Conservation (phyloP, 2,888 invertebrate species). For the Euproctis similis region DNA sequence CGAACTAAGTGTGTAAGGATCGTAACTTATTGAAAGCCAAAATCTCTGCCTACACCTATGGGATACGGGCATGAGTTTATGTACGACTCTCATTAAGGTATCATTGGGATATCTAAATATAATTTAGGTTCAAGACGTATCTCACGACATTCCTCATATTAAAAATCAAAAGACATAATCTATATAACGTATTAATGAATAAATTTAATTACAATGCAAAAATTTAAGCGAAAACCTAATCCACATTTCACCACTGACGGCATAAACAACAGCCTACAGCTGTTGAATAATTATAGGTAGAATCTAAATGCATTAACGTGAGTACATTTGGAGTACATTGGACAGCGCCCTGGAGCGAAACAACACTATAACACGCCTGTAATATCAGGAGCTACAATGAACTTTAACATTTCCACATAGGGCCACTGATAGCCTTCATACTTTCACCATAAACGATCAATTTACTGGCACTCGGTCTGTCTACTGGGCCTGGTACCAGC, state of each 20-base stretch:
- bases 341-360: constrained; percentile 52
- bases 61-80: too few species aligned
- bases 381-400: constrained; percentile 62
- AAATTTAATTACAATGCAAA: too few species aligned
- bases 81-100: too few species aligned
- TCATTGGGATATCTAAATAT: too few species aligned
- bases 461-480: constrained; percentile 62
- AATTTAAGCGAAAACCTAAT: too few species aligned
- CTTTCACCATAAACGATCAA: constrained; percentile 72
- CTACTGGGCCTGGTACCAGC: constrained; percentile 63
- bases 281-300: constrained; percentile 11
- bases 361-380: constrained; percentile 54
- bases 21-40: too few species aligned
- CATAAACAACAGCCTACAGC: constrained; percentile 20
- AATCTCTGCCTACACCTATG: too few species aligned
- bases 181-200: neutral
- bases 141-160: too few species aligned
- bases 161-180: too few species aligned
- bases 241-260: too few species aligned
- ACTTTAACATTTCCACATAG: constrained; percentile 68
- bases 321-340: constrained; percentile 27
- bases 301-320: constrained; percentile 24
- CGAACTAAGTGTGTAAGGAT: too few species aligned
- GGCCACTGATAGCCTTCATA: constrained; percentile 39
- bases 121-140: too few species aligned